Percentiles rank a stretch among this genome's conserved stretches.
Conservation (phyloP, 2,797 vertebrate genomes). For the Peromyscus melanophrys region DNA sequence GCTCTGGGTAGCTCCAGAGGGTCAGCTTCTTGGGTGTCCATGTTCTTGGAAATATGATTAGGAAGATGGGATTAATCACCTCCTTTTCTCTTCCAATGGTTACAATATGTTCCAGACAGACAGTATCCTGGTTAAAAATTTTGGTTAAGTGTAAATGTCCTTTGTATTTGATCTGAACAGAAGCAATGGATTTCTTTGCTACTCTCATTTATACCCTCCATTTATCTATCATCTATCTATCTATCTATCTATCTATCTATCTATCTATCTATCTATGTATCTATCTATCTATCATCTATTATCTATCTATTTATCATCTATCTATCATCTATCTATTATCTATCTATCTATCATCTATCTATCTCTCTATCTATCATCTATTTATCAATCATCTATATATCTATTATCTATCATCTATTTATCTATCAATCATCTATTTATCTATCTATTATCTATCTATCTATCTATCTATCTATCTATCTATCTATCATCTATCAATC, state of each 20-base stretch:
- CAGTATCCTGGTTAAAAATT: not conserved
- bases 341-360: too few relatives aligned
- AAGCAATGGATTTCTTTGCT: not conserved
- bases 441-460: not conserved
- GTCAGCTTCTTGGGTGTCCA: not conserved
- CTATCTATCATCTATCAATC: too few relatives aligned
- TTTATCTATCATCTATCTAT: too few relatives aligned
- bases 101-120: not conserved
- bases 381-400: too few relatives aligned
- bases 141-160: not conserved
- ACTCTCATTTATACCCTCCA: not conserved
- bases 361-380: too few relatives aligned
- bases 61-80: not conserved
- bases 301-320: too few relatives aligned
- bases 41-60: not conserved
- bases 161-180: too few relatives aligned
- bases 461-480: not conserved
- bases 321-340: too few relatives aligned
- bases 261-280: too few relatives aligned
- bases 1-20: not conserved
- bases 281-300: too few relatives aligned
- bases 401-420: too few relatives aligned
- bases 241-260: too few relatives aligned
- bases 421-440: not conserved
- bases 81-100: not conserved